These are phyloP conservation scores for Oryctolagus cuniculus DNA, from an alignment of 2,113 vertebrate genomes.

Conservation along the genomic window DNA sequence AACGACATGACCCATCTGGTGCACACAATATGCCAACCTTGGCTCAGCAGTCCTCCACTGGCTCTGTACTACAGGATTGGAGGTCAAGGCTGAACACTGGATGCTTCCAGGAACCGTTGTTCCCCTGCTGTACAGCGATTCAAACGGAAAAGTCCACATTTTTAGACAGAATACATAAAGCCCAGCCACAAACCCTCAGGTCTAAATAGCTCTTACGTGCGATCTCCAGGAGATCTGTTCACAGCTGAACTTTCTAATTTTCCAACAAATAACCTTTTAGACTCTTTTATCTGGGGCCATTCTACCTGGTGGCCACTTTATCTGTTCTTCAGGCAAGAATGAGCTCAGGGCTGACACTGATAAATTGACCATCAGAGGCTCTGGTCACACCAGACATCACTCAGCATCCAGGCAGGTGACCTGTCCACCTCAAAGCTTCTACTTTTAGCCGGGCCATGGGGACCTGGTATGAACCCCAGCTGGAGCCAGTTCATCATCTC, in stretches of 20 bases:
- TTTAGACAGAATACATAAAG: background rate
- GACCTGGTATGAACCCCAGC: background rate
- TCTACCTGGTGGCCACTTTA: constrained; percentile 59
- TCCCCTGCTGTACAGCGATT: background rate
- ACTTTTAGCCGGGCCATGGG: background rate
- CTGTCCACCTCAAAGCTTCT: background rate
- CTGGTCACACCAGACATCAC: constrained; percentile 23
- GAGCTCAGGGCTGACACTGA: constrained; percentile 66
- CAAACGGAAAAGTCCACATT: constrained; percentile 53
- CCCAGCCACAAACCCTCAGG: background rate
- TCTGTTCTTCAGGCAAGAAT: constrained; percentile 70
- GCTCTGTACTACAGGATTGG: background rate
- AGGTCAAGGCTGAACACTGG: background rate
- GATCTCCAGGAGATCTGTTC: background rate
- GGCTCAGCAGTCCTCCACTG: background rate
- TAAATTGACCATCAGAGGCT: constrained; percentile 59
- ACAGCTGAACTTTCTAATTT: constrained; percentile 65
- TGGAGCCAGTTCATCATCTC: background rate
- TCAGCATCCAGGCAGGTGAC: constrained; percentile 65
- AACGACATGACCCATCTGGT: accelerated
- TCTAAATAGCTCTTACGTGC: constrained; percentile 51
- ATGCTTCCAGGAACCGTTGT: background rate
- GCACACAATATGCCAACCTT: accelerated
- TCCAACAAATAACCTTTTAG: constrained; percentile 62
- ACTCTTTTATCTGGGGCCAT: constrained; percentile 49